A percentile compares a stretch with the other conserved stretches of the same genome.
phyloP scores from a whole-genome alignment of 1,140 invertebrate genomes.

The Sitodiplosis mosellana region DNA sequence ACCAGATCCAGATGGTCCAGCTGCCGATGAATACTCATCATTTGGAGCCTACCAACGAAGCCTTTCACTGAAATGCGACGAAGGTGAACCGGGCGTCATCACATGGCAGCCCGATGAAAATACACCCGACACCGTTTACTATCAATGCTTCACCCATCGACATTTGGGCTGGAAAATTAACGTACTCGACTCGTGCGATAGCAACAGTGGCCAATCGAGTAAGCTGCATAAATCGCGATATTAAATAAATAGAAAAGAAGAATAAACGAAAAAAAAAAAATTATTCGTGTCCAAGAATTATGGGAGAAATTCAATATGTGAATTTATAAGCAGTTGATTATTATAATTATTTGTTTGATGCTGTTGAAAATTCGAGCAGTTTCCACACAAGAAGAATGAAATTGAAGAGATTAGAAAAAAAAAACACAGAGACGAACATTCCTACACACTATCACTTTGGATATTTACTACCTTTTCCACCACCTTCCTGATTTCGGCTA shows the following conservation, averaged over 20 bases:
- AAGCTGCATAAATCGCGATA: too few relatives aligned
- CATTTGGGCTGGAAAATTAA: constrained; percentile 91
- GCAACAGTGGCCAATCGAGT: constrained; percentile 34
- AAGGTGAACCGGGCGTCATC: constrained; percentile 65
- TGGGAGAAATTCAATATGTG: too few relatives aligned
- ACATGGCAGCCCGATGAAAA: constrained; percentile 72
- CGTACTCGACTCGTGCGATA: constrained; percentile 57
- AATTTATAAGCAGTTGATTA: too few relatives aligned
- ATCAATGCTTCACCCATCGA: constrained; percentile 86
- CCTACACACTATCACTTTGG: too few relatives aligned
- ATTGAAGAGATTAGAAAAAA: too few relatives aligned
- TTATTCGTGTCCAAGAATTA: constrained; percentile 6
- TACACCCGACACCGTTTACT: constrained; percentile 82
- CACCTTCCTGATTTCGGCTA: too few relatives aligned
- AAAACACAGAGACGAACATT: too few relatives aligned
- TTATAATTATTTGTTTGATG: too few relatives aligned
- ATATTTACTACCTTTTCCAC: too few relatives aligned
- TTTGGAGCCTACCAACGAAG: constrained; percentile 80
- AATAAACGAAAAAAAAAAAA: background rate
- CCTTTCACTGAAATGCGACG: constrained; percentile 60
- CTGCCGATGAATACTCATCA: constrained; percentile 60
- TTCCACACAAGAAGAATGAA: too few relatives aligned
- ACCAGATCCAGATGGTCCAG: constrained; percentile 45
- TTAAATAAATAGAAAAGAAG: constrained; percentile 29
- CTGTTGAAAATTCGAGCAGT: too few relatives aligned